phyloP scores from a whole-genome alignment of 92 coral and sea anemone species.

The Palythoa caribaeorum region DNA sequence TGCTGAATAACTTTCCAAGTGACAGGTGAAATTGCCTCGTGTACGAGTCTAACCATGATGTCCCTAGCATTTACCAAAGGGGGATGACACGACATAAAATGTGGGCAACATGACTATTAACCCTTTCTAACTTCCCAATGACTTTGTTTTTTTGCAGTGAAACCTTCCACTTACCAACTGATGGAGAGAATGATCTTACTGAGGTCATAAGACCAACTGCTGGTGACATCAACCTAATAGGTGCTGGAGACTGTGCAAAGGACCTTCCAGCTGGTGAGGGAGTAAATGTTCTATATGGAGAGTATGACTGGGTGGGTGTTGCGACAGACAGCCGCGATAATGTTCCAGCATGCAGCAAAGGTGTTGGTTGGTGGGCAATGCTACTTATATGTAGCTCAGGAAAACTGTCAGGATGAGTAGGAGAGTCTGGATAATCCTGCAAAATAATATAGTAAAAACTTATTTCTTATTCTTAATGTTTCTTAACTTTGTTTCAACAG shows the following conservation, averaged over 20 bases:
- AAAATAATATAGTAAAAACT: not conserved
- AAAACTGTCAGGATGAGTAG: slow-evolving; percentile 54
- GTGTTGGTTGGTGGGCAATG: slow-evolving; percentile 81
- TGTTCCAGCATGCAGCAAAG: slow-evolving; percentile 78
- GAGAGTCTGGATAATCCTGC: slow-evolving; percentile 93
- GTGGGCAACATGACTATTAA: too few species aligned
- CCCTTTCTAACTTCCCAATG: too few species aligned
- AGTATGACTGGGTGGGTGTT: slow-evolving; percentile 80
- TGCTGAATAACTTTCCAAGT: too few species aligned
- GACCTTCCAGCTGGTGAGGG: slow-evolving; percentile 79
- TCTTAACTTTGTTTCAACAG: not conserved
- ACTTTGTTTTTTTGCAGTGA: too few species aligned
- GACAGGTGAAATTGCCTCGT: too few species aligned
- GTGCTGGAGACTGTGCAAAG: slow-evolving; percentile 80
- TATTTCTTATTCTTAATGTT: not conserved
- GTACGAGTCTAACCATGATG: too few species aligned
- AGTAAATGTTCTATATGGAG: slow-evolving; percentile 76
- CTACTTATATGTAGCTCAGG: slow-evolving; percentile 62
- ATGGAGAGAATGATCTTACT: slow-evolving; percentile 71
- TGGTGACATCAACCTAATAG: slow-evolving; percentile 79
- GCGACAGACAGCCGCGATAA: slow-evolving; percentile 88
- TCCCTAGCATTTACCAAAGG: too few species aligned
- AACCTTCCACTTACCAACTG: slow-evolving; percentile 62
- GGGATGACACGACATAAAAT: too few species aligned
- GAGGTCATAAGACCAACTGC: slow-evolving; percentile 73